A percentile compares a stretch with the other conserved stretches of the same genome.
Conservation (phyloP, 2,888 invertebrate genomes). For the Sarcophaga rosellei region DNA sequence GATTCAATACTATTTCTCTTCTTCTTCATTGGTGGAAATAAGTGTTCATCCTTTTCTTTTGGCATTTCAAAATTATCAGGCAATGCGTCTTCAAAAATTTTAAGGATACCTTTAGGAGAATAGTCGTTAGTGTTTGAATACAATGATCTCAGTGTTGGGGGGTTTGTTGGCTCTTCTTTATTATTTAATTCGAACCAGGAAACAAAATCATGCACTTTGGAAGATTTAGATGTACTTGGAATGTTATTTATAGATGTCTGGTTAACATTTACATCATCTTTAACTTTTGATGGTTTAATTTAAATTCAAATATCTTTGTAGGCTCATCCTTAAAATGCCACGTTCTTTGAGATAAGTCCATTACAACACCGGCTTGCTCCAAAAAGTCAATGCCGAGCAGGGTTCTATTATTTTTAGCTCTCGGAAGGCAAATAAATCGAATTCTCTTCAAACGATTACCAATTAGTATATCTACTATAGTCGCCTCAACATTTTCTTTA, state of each 20-base stretch:
- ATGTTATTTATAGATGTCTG: background rate
- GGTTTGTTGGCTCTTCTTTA: background rate
- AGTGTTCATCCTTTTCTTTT: slow-evolving; percentile 11
- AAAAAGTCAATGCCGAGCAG: slow-evolving; percentile 47
- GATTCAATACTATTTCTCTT: background rate
- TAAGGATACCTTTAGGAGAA: slow-evolving; percentile 13
- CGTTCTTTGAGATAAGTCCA: slow-evolving; percentile 36
- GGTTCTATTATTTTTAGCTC: slow-evolving; percentile 33
- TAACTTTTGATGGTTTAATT: background rate
- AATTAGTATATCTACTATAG: slow-evolving; percentile 41
- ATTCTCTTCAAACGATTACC: slow-evolving; percentile 53
- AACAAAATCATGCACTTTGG: background rate
- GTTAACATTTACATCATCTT: background rate
- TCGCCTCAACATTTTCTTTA: slow-evolving; percentile 15
- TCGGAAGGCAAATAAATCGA: slow-evolving; percentile 60
- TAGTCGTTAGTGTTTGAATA: background rate
- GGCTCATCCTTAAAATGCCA: slow-evolving; percentile 61
- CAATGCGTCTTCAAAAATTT: slow-evolving; percentile 11
- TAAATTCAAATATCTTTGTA: slow-evolving; percentile 35
- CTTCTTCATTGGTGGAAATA: slow-evolving; percentile 1
- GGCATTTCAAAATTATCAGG: slow-evolving; percentile 7
- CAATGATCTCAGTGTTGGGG: background rate
- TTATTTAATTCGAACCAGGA: slow-evolving; percentile 21
- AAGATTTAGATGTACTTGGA: background rate
- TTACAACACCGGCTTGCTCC: slow-evolving; percentile 36